Evolutionary conservation across 1,140 invertebrate genomes (phyloP).

Genomic region (Piezodorus guildinii): DNA sequence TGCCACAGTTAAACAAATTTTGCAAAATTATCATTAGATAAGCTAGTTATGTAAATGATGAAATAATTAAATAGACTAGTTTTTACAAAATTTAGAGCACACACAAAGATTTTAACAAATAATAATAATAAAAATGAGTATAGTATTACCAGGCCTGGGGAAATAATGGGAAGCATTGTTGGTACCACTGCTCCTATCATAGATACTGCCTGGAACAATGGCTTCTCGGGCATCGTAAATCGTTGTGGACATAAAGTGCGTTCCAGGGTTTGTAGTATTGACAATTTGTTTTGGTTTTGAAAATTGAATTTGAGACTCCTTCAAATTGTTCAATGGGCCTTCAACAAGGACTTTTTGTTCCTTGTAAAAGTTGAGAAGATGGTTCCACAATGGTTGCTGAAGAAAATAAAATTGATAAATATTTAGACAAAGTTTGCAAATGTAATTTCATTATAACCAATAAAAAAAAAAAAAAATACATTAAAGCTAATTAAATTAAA

Average conservation of each 20-base stretch:
- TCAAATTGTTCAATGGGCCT: conserved; percentile 93
- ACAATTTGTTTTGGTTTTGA: conserved; percentile 92
- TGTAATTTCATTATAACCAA: background rate
- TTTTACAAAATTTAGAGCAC: background rate
- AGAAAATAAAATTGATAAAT: conserved; percentile 27
- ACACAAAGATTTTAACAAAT: background rate
- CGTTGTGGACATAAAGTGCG: conserved; percentile 92
- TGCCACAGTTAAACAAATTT: too few species aligned
- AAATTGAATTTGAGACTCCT: conserved; percentile 93
- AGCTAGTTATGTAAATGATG: too few species aligned
- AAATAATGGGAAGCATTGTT: conserved; percentile 38
- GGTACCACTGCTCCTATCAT: conserved; percentile 44
- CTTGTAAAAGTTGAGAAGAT: conserved; percentile 94
- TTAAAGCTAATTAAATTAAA: too few species aligned
- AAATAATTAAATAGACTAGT: too few species aligned
- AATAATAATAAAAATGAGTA: background rate
- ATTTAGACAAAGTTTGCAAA: background rate
- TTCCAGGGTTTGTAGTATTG: conserved; percentile 87
- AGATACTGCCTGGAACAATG: conserved; percentile 73
- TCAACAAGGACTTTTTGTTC: conserved; percentile 96
- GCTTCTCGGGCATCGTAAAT: conserved; percentile 87
- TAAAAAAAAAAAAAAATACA: background rate
- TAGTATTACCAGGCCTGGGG: conserved; percentile 24
- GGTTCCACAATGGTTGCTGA: conserved; percentile 93
- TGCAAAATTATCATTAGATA: too few species aligned